Conservation (phyloP, 1,140 invertebrate species). For the Acromyrmex echinatior region DNA sequence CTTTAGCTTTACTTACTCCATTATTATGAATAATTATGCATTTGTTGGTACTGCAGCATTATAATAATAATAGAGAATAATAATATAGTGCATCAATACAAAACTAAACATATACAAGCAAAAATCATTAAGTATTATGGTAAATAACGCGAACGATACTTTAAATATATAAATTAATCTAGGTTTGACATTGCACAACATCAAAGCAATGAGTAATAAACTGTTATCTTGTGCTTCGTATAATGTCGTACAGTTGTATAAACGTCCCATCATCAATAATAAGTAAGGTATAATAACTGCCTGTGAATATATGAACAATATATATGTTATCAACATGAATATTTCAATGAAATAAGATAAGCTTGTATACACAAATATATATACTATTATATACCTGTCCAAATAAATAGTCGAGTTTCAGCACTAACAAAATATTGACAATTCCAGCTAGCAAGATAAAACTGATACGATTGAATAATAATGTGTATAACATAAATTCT, state of each 20-base stretch:
- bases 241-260: slow-evolving; percentile 43
- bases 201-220: slow-evolving; percentile 67
- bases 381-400: slow-evolving; percentile 72
- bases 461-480: slow-evolving; percentile 69
- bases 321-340: not conserved
- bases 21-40: not conserved
- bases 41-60: not conserved
- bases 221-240: slow-evolving; percentile 43
- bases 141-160: slow-evolving; percentile 47
- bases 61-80: slow-evolving; percentile 1
- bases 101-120: slow-evolving; percentile 75
- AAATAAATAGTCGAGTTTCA: slow-evolving; percentile 74
- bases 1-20: not conserved
- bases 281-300: slow-evolving; percentile 64
- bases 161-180: slow-evolving; percentile 51
- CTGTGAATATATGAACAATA: slow-evolving; percentile 57
- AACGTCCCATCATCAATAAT: slow-evolving; percentile 58
- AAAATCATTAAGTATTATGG: slow-evolving; percentile 66
- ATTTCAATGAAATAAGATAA: not conserved
- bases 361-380: slow-evolving; percentile 43
- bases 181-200: slow-evolving; percentile 75
- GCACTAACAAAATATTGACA: slow-evolving; percentile 77
- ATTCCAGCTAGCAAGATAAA: slow-evolving; percentile 75
- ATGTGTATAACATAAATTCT: slow-evolving; percentile 15
- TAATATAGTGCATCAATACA: slow-evolving; percentile 62